Evolutionary conservation across 2,888 invertebrate species (phyloP).

Genomic region (Ectemnius lituratus): DNA sequence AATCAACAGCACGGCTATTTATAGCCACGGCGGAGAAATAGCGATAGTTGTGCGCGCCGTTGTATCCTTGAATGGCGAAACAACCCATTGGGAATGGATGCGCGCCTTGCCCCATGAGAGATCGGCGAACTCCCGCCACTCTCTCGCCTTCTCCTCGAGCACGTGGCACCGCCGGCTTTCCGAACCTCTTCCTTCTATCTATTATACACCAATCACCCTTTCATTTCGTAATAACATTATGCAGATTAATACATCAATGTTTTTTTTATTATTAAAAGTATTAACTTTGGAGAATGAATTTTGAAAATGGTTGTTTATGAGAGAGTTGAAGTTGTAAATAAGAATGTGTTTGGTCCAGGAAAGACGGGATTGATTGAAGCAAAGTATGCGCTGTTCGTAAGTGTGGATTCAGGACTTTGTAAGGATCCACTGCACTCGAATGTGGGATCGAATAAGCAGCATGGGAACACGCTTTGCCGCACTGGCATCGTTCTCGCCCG

Average conservation of each 20-base stretch:
- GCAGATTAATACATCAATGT: too few species aligned
- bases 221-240: too few species aligned
- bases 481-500: constrained; percentile 11
- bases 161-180: constrained; percentile 22
- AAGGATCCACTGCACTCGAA: background rate
- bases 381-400: too few species aligned
- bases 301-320: too few species aligned
- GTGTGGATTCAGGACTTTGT: background rate
- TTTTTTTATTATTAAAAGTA: too few species aligned
- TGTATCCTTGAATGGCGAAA: constrained; percentile 72
- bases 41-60: constrained; percentile 67
- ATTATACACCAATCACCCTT: too few species aligned
- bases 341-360: too few species aligned
- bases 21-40: constrained; percentile 73
- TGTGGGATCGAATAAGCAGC: constrained; percentile 23
- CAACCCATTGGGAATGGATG: constrained; percentile 62
- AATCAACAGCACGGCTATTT: constrained; percentile 74
- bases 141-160: background rate
- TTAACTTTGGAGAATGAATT: too few species aligned
- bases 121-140: constrained; percentile 12
- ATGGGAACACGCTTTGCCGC: constrained; percentile 25
- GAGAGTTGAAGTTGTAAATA: too few species aligned
- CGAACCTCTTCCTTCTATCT: constrained; percentile 11
- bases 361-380: too few species aligned
- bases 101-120: constrained; percentile 19